phyloP scores from a whole-genome alignment of 2,797 vertebrate genomes.

The Coccyzus lansbergi region DNA sequence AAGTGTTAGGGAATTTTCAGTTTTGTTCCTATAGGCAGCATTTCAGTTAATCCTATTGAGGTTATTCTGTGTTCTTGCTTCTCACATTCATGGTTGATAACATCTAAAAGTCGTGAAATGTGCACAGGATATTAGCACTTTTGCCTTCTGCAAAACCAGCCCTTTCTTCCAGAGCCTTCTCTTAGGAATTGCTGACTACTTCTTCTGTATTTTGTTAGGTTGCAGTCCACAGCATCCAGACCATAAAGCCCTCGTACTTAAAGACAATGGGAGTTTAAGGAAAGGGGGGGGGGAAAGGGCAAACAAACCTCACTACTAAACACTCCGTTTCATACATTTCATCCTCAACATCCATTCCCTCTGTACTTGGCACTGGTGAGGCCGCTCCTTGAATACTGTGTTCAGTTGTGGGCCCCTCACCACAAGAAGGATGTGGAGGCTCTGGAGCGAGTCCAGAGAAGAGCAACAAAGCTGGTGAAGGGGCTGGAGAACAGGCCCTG shows the following conservation, averaged over 20 bases:
- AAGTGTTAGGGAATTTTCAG: not conserved
- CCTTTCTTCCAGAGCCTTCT: not conserved
- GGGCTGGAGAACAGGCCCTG: too few species aligned
- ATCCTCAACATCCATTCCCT: not conserved
- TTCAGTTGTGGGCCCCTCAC: too few species aligned
- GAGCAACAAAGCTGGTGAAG: too few species aligned
- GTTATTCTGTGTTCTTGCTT: slow-evolving; percentile 12
- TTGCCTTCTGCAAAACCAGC: not conserved
- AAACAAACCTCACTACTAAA: not conserved
- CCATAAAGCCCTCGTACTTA: accelerated
- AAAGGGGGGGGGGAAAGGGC: not conserved
- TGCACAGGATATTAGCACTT: not conserved
- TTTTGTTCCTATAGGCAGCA: not conserved
- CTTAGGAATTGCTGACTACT: not conserved
- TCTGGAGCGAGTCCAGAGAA: too few species aligned
- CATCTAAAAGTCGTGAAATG: not conserved
- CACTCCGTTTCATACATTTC: not conserved
- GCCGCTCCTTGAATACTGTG: too few species aligned
- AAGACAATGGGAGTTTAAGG: not conserved
- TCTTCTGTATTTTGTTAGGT: not conserved
- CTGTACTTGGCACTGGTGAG: too few species aligned
- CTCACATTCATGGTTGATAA: slow-evolving; percentile 14
- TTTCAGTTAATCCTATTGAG: not conserved
- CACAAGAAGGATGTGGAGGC: too few species aligned
- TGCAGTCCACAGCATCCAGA: not conserved